Base-by-base conservation (phyloP, 2,113 vertebrate species). In the Callionymus lyra region DNA sequence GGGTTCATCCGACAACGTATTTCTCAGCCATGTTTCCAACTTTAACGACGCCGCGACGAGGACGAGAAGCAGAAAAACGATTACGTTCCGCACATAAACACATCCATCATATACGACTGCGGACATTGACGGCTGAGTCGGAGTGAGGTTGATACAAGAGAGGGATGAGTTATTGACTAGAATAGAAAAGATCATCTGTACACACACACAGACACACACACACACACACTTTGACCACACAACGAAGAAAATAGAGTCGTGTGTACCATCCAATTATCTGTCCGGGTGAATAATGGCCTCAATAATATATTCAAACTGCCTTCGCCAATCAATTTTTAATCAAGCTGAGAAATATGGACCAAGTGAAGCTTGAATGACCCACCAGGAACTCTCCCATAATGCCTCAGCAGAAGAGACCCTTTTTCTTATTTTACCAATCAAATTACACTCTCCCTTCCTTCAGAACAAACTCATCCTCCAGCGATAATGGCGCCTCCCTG, bases 251-350 rank as follows among this genome's bases (percentile, higher is more conserved):
- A 93, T 91, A 88, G 89, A 89, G 90, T 88, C 89, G 89, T 91
- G 91, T 94, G 92, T 92, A 90, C 88, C 65, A 70, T 80, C 81
- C 84, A 92, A 94, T 95, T 96, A 95, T 92, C 89, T 93, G 92
- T 94, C 94, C 87, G 76, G 80, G 88, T 94, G 92, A 98, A 92
- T 92, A 90, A 98, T 94, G 87, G 91, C 87, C 87, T 89, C 91
- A 97, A 96, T 97, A 96, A 95, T 94, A 94, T 93, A 97, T 97
- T 97, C 92, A 93, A 91, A 92, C 90, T 89, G 92, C 92, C 84
- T 87, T 85, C 85, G 87, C 89, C 86, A 93, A 97, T 98, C 94
- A 98, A 97, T 97, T 96, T 97, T 98, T 95, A 97, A 97, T 97
- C 93, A 95, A 95, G 93, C 89, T 84, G 87, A 97, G 91, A 96